phyloP scores from a whole-genome alignment of 2,888 invertebrate genomes.

The Metalampra italica region DNA sequence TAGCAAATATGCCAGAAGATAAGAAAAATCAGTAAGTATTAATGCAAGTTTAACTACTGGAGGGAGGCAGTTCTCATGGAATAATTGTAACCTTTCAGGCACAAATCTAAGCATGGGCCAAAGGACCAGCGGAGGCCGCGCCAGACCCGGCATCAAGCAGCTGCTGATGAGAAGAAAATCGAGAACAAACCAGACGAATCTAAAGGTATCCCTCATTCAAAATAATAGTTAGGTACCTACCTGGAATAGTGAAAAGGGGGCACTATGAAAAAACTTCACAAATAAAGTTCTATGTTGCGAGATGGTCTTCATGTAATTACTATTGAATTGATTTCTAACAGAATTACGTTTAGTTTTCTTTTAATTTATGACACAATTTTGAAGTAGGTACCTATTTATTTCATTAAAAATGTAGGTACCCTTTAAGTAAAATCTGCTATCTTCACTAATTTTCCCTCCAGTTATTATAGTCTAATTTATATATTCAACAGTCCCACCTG shows the following conservation, averaged over 20 bases:
- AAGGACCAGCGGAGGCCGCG: slow-evolving; percentile 62
- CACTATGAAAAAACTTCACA: not conserved
- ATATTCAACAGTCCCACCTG: slow-evolving; percentile 29
- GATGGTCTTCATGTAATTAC: too few species aligned
- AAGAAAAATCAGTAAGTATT: slow-evolving; percentile 48
- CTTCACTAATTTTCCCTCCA: too few species aligned
- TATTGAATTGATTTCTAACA: too few species aligned
- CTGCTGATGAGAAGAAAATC: slow-evolving; percentile 23
- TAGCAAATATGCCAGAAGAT: slow-evolving; percentile 47
- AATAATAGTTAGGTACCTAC: not conserved
- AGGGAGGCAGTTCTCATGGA: not conserved
- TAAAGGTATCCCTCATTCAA: slow-evolving; percentile 17
- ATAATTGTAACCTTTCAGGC: slow-evolving; percentile 30
- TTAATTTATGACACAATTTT: too few species aligned
- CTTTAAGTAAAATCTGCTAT: too few species aligned
- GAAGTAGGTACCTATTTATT: too few species aligned
- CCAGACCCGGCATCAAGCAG: slow-evolving; percentile 32
- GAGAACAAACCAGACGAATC: slow-evolving; percentile 32
- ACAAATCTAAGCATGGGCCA: slow-evolving; percentile 49
- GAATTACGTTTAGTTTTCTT: too few species aligned
- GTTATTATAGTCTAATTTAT: too few species aligned
- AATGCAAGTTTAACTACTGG: not conserved
- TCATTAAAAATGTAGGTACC: too few species aligned
- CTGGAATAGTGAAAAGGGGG: slow-evolving; percentile 12
- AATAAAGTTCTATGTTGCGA: too few species aligned